A percentile compares a stretch with the other conserved stretches of the same genome.
Conservation (phyloP, 2,888 invertebrate species). For the Heliconius erato region DNA sequence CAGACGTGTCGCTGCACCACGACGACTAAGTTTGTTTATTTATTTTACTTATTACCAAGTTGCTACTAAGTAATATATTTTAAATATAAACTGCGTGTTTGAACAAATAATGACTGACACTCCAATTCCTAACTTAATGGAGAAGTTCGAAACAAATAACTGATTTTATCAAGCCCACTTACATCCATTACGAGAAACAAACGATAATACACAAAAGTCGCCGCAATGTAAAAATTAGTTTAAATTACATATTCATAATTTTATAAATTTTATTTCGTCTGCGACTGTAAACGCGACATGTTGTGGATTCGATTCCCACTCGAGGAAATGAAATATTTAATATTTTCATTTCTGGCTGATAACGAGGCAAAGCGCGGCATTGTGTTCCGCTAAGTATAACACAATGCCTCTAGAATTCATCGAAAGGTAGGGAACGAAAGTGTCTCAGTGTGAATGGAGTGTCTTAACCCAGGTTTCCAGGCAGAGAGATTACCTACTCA, state of each 20-base stretch:
- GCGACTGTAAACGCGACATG: not conserved
- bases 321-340: too few relatives aligned
- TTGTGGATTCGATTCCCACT: too few relatives aligned
- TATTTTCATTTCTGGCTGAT: too few relatives aligned
- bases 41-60: not conserved
- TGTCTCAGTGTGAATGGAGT: too few relatives aligned
- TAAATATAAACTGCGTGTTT: not conserved
- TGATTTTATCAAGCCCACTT: not conserved
- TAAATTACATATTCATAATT: not conserved
- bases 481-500: too few relatives aligned
- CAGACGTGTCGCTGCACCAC: too few relatives aligned
- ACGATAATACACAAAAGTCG: not conserved
- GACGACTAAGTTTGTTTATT: not conserved
- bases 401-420: too few relatives aligned
- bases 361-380: too few relatives aligned
- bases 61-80: not conserved
- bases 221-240: not conserved
- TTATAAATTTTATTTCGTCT: not conserved
- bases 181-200: not conserved
- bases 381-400: too few relatives aligned
- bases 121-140: constrained; percentile 13
- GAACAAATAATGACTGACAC: constrained; percentile 22
- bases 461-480: too few relatives aligned
- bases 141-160: constrained; percentile 16
- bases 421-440: too few relatives aligned